Conservation (phyloP, 2,113 vertebrate species). For the Chitala chitala region DNA sequence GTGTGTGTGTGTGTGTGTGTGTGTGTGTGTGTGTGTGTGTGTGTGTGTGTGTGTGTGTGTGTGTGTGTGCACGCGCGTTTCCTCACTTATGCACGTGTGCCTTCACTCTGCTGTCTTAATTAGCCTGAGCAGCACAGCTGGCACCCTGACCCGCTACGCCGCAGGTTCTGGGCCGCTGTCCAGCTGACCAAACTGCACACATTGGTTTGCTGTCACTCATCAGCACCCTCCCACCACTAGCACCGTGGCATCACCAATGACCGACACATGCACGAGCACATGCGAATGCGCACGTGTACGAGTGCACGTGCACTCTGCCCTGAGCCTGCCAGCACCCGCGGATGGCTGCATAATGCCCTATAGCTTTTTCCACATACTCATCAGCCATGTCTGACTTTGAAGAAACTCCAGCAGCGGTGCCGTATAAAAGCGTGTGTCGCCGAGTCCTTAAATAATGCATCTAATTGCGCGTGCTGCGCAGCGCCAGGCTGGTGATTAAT, state of each 20-base stretch:
- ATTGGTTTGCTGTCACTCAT: neutral
- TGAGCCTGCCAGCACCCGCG: neutral
- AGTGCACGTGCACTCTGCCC: too few species aligned
- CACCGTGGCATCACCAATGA: neutral
- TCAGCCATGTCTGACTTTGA: neutral
- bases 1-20: neutral
- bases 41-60: neutral
- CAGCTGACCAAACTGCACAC: neutral
- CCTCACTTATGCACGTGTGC: neutral
- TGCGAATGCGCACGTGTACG: neutral
- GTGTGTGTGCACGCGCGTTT: neutral
- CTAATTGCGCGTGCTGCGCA: conserved; percentile 19
- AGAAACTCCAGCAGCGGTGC: neutral
- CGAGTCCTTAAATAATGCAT: conserved; percentile 27
- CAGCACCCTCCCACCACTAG: neutral
- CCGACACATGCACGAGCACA: neutral
- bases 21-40: neutral
- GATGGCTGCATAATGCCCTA: neutral
- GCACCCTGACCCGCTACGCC: neutral
- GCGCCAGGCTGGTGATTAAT: conserved; percentile 25
- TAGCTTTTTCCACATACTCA: too few species aligned
- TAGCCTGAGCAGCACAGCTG: neutral
- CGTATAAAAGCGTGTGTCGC: conserved; percentile 5
- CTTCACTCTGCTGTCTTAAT: neutral
- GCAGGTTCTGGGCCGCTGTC: neutral